phyloP scores from a whole-genome alignment of 1,140 invertebrate species.

The Listronotus bonariensis region DNA sequence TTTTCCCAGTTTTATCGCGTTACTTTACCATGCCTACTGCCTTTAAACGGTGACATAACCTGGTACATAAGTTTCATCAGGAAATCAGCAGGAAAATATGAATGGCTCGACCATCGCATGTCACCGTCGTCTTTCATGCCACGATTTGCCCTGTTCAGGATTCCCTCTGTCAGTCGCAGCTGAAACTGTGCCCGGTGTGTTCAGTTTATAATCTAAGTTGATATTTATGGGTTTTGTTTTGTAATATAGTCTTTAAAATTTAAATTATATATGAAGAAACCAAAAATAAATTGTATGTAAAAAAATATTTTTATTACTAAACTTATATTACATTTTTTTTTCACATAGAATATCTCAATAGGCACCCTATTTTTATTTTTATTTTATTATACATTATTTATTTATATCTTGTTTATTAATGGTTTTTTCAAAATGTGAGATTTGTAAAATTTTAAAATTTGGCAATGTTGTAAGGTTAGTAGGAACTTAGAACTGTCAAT shows the following conservation, averaged over 20 bases:
- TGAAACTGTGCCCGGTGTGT: constrained; percentile 3
- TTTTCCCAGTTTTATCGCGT: not conserved
- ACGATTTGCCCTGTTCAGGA: constrained; percentile 15
- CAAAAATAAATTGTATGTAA: too few species aligned
- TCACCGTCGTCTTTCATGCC: constrained; percentile 26
- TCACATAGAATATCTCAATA: too few species aligned
- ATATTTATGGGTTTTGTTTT: constrained; percentile 1
- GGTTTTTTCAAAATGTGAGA: too few species aligned
- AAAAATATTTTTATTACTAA: too few species aligned
- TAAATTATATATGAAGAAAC: too few species aligned
- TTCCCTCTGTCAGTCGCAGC: not conserved
- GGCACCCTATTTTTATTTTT: too few species aligned
- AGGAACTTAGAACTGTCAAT: too few species aligned
- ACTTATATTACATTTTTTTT: too few species aligned
- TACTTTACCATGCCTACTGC: not conserved
- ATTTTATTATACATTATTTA: too few species aligned
- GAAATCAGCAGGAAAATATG: constrained; percentile 26
- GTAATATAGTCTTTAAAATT: not conserved
- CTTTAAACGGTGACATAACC: constrained; percentile 9
- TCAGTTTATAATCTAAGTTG: not conserved
- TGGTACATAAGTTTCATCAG: constrained; percentile 10
- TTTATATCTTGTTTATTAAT: too few species aligned
- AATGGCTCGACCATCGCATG: constrained; percentile 30
- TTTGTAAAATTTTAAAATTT: too few species aligned
- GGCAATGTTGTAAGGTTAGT: too few species aligned